Conservation (phyloP, 2,888 invertebrate species). For the Lapara coniferarum region DNA sequence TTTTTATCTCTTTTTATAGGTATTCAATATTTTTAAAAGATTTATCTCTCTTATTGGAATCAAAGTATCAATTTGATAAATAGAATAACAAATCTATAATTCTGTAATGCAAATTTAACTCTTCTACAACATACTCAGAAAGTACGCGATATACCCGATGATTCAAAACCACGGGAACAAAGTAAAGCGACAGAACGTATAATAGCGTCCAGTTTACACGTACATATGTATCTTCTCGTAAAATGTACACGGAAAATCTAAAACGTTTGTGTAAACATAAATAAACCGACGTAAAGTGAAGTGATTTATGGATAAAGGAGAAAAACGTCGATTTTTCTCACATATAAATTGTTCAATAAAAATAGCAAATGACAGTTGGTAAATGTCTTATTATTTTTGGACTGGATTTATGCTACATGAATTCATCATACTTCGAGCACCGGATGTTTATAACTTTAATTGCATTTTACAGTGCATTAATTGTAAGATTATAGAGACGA, state of each 20-base stretch:
- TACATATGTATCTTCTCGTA: constrained; percentile 13
- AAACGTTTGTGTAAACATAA: constrained; percentile 30
- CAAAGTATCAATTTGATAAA: too few species aligned
- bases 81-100: too few species aligned
- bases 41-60: too few species aligned
- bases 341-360: constrained; percentile 26
- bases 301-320: constrained; percentile 27
- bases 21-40: too few species aligned
- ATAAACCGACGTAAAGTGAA: constrained; percentile 29
- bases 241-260: constrained; percentile 28
- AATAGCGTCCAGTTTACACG: background rate
- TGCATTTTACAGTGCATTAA: too few species aligned
- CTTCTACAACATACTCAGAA: too few species aligned
- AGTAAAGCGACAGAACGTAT: constrained; percentile 6
- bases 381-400: constrained; percentile 22
- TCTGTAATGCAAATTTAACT: too few species aligned
- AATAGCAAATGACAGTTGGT: constrained; percentile 28
- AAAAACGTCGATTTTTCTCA: constrained; percentile 28
- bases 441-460: background rate
- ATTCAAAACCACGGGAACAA: background rate
- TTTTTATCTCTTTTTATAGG: too few species aligned
- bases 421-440: background rate
- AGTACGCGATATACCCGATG: background rate
- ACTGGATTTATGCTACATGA: background rate
- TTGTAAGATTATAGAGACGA: too few species aligned